Evolutionary conservation across 1,140 invertebrate genomes (phyloP), one percentile per base, ranked within the genome.

Genomic region (Dendroctonus ponderosae): DNA sequence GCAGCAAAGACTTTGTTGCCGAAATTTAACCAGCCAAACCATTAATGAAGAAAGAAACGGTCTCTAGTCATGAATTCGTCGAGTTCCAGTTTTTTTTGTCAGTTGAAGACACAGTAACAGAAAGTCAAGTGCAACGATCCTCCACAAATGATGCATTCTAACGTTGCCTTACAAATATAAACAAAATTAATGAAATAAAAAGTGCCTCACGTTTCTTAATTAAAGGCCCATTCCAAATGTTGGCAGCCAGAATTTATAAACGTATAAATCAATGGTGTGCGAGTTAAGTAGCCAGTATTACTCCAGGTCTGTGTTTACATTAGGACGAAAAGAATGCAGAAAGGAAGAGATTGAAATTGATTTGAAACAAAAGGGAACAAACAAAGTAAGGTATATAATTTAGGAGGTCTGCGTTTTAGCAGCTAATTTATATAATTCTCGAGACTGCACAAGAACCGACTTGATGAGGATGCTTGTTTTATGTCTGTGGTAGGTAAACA

Each of bases 401-500:
- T 56, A 40, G 53, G 7, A 12, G 54, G 11, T 57, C 40, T 44
- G 11, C 54, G 41, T 57, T 57, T 57, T 57, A 57, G 54, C 54
- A 14, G 54, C 54, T 57, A 57, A 57, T 57, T 43, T 43, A 57
- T 42, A 57, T 57, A 57, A 57, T 57, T 14, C 39, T 5, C 11
- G 42, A 57, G 54, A 44, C n/a, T 57, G 54, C 7, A 44, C 14
- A 42, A 44, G 6, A 42, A 6, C 8, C 54, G 38, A 39, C 52
- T 39, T 54, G 52, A 57, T 42, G 39, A 57, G 40, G 54, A 57
- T 57, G 52, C 49, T 51, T 7, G 9, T 12, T 14, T 12, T 57
- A 12, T 57, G 41, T 9, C 54, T 57, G 54, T 57, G 41, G 54
- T 43, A 57, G 54, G 54, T 43, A 57, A 57, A 57, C 53, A 40